Base-by-base conservation (phyloP, 2,888 invertebrate species). In the Choreutis nemorana region DNA sequence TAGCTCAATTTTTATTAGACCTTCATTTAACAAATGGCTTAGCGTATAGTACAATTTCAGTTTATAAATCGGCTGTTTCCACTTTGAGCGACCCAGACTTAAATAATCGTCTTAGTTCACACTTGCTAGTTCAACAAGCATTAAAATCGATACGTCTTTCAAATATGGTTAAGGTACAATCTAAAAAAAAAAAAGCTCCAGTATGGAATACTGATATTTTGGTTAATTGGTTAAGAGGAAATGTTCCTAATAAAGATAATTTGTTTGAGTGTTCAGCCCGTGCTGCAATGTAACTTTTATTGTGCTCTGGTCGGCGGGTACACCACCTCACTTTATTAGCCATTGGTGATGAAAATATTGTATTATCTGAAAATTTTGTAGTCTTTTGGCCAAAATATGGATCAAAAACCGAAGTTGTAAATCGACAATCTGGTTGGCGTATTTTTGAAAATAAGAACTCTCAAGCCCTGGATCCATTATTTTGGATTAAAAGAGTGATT, bases 161-260 rank as follows among this genome's bases (percentile, higher is more conserved):
- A n/a, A n/a, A n/a, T n/a, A n/a, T n/a, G n/a, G n/a, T n/a, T n/a
- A n/a, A n/a, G n/a, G n/a, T n/a, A 29, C 21, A 9, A 14, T 18
- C 3, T 8, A n/a, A n/a, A n/a, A n/a, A n/a, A n/a, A 15, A 21
- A 12, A 31, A 31, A 13, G 8, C 33, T 6, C 33, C 36, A 13
- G 29, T 36, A 3, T 36, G 36, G 36, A 27, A 33, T 20, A 20
- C 21, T 6, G 23, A 33, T 3, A n/a, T n/a, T n/a, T n/a, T n/a
- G n/a, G n/a, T n/a, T n/a, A n/a, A n/a, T n/a, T n/a, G n/a, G n/a
- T n/a, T n/a, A n/a, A n/a, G n/a, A n/a, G n/a, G n/a, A n/a, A n/a
- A n/a, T n/a, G n/a, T n/a, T n/a, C n/a, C n/a, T n/a, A n/a, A 7
- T 13, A 33, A n/a, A 15, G 20, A 20, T 7, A 13, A 14, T 2